Evolutionary conservation across 1,140 invertebrate species (phyloP).

Genomic region (Arion vulgaris): DNA sequence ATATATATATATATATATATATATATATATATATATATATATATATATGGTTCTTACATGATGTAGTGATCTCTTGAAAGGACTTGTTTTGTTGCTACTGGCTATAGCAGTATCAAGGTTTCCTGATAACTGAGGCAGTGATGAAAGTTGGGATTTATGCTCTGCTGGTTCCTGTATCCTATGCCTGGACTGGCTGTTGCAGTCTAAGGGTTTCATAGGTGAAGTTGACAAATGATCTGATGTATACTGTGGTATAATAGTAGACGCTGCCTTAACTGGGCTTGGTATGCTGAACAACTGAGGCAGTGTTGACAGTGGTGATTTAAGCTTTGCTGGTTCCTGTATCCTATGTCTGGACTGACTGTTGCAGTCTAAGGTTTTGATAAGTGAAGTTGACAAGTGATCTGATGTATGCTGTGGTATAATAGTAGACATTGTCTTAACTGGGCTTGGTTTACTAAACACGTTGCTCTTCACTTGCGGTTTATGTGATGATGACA

Average conservation of each 20-base stretch:
- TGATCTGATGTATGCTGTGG: not conserved
- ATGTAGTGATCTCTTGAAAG: not conserved
- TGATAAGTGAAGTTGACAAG: not conserved
- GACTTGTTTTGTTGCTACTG: too few species aligned
- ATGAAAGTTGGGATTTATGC: not conserved
- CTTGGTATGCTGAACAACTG: not conserved
- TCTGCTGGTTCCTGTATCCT: not conserved
- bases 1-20: too few species aligned
- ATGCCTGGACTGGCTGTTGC: too few species aligned
- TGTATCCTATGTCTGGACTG: not conserved
- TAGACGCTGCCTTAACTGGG: not conserved
- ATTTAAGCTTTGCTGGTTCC: not conserved
- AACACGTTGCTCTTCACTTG: not conserved
- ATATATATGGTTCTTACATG: too few species aligned
- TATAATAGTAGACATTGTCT: not conserved
- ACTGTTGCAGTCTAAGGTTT: not conserved
- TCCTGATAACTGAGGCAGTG: too few species aligned
- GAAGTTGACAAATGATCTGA: not conserved
- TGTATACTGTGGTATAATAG: not conserved
- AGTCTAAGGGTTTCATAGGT: too few species aligned
- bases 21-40: too few species aligned
- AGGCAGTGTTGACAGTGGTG: not conserved
- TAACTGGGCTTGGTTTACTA: not conserved
- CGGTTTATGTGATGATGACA: not conserved
- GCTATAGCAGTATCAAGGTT: too few species aligned